Evolutionary conservation across 2,888 invertebrate genomes (phyloP), one percentile per base, ranked within the genome.

Genomic region (Campopleginae sp.): DNA sequence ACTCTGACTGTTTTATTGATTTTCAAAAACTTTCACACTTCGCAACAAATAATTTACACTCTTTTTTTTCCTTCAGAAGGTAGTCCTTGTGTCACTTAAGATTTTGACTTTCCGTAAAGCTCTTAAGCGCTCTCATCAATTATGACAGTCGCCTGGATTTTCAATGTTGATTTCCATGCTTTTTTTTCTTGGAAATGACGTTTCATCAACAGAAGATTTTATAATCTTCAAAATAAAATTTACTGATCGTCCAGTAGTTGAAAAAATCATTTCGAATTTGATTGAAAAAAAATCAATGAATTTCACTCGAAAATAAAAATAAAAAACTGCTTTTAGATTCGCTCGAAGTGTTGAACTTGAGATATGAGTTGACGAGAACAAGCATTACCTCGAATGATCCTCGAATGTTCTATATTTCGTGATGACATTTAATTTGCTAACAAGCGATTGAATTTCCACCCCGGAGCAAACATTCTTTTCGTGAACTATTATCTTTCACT

Each of bases 1-100:
- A 74, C 74, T 70, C 70, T 42, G n/a, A 72, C 61, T 77, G 61
- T 44, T 58, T 71, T 77, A 44, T 84, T 38, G 51, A 77, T 82
- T 75, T 51, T 54, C 48, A 70, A 54, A 71, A 54, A 38, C 42
- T 72, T 61, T 72, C 66, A 54, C 42, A 65, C 31, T 10, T 27
- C 2, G 38, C 44, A 19, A 33, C 2, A 31, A 71, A 33, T 42
- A 31, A 71, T 14, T 14, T 46, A 27, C 23, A 31, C 44, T 6
- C 19, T 51, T n/a, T 23, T 33, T 17, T 51, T 0, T 8, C 38
- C 19, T 31, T 70, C 14, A 19, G 38, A 38, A 23, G 44, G 44
- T 12, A 44, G 42, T 66, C 23, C 44, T 66, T 44, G 66, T 44
- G 23, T 66, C 14, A 6, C 14, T 58, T 23, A 1, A 58, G 27